Evolutionary conservation across 1,140 invertebrate species (phyloP).

Genomic region (Homalodisca vitripennis): DNA sequence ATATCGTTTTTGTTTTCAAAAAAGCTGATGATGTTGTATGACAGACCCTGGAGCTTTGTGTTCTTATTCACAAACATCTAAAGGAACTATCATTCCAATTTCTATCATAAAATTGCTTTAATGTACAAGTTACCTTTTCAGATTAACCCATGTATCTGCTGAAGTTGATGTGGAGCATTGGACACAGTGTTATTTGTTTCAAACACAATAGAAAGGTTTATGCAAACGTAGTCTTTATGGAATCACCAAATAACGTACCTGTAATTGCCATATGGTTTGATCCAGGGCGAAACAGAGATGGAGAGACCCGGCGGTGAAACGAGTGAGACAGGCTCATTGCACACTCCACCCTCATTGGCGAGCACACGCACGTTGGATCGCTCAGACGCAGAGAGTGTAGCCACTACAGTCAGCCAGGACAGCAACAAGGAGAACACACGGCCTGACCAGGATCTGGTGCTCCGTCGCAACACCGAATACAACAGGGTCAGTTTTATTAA

Average conservation of each 20-base stretch:
- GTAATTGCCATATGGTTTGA: neutral
- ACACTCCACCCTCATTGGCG: conserved; percentile 44
- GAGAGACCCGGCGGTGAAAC: neutral
- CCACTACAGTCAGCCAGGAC: conserved; percentile 76
- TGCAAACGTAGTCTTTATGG: no score
- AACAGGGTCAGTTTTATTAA: conserved; percentile 36
- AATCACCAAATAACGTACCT: neutral
- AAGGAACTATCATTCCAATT: no score
- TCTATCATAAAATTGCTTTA: no score
- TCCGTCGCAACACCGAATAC: conserved; percentile 58
- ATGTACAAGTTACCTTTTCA: no score
- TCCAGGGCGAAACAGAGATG: neutral
- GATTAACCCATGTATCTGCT: no score
- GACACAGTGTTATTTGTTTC: no score
- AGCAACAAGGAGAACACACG: conserved; percentile 62
- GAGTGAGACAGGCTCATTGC: conserved; percentile 41
- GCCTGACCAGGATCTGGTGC: conserved; percentile 48
- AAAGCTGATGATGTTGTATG: no score
- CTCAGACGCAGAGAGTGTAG: conserved; percentile 79
- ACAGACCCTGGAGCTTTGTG: no score
- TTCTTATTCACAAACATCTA: no score
- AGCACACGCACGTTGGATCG: conserved; percentile 47
- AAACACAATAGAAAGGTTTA: no score
- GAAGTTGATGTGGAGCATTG: no score
- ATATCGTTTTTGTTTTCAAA: no score